A percentile compares a stretch with the other conserved stretches of the same genome.
Conservation (phyloP, 1,140 invertebrate genomes). For the Drosophila suzukii region DNA sequence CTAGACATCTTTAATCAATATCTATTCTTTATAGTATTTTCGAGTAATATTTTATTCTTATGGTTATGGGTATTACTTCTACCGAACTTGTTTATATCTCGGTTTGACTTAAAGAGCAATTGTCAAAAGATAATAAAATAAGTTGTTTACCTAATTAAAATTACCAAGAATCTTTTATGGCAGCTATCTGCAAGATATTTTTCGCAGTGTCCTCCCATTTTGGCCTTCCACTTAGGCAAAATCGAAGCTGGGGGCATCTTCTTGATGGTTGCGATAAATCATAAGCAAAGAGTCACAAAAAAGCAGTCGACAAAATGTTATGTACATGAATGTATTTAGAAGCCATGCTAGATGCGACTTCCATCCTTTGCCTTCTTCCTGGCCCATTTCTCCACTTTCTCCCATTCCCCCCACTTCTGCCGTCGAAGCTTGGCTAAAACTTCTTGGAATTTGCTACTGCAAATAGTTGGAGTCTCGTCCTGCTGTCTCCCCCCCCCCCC, state of each 20-base stretch:
- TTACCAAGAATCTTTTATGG: too few relatives aligned
- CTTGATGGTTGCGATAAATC: conserved; percentile 43
- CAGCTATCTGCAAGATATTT: neutral
- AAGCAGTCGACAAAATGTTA: conserved; percentile 49
- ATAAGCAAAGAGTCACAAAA: conserved; percentile 53
- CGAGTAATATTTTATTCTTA: too few relatives aligned
- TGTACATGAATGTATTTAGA: conserved; percentile 51
- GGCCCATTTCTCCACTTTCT: neutral
- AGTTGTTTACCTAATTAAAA: too few relatives aligned
- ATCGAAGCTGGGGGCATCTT: conserved; percentile 21
- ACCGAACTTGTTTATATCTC: too few relatives aligned
- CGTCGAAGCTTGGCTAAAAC: conserved; percentile 55
- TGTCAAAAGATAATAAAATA: too few relatives aligned
- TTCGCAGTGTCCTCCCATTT: conserved; percentile 4
- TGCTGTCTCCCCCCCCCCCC: neutral
- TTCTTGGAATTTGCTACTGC: conserved; percentile 75
- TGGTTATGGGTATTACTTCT: too few relatives aligned
- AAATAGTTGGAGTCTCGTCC: conserved; percentile 63
- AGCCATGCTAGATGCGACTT: conserved; percentile 55
- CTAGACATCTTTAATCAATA: too few relatives aligned
- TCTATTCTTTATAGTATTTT: too few relatives aligned
- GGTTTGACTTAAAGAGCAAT: too few relatives aligned
- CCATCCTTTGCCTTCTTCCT: neutral
- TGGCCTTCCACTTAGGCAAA: conserved; percentile 3
- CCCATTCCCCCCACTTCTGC: neutral